A percentile compares a stretch with the other conserved stretches of the same genome.
These are phyloP conservation scores for Cynodonichthys magdalenae DNA, from an alignment of 2,797 vertebrate genomes.

Conservation along the genomic window DNA sequence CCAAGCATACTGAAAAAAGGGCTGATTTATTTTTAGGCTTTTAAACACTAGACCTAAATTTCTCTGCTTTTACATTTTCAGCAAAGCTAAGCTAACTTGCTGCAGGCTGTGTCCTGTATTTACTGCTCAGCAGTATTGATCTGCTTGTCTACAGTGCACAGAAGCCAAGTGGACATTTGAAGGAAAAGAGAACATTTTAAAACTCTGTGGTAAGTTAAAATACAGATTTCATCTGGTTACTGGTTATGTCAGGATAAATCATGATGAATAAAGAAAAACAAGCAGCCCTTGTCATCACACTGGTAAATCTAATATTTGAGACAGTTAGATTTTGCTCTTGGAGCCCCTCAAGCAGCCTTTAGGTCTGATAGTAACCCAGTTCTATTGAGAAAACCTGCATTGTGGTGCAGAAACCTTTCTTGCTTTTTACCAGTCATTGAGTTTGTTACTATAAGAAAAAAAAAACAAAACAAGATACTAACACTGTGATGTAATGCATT, in stretches of 20 bases:
- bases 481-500: too few relatives aligned
- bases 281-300: constrained; percentile 10
- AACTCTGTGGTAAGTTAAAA: constrained; percentile 1
- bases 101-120: too few relatives aligned
- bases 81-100: too few relatives aligned
- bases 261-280: background rate
- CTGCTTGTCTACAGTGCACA: background rate
- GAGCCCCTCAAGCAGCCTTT: constrained; percentile 20
- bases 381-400: constrained; percentile 12
- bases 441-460: too few relatives aligned
- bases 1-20: too few relatives aligned
- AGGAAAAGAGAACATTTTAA: background rate
- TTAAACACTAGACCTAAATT: too few relatives aligned
- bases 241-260: background rate
- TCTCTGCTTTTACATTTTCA: too few relatives aligned
- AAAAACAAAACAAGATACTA: too few relatives aligned
- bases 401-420: too few relatives aligned
- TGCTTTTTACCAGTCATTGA: too few relatives aligned
- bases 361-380: constrained; percentile 20
- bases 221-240: background rate
- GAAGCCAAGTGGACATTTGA: background rate
- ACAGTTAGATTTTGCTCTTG: constrained; percentile 19
- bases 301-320: constrained; percentile 35
- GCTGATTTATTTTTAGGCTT: too few relatives aligned
- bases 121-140: too few relatives aligned